Percentiles rank a stretch among this genome's conserved stretches.
These are phyloP conservation scores for Xylota sylvarum DNA, from an alignment of 2,888 invertebrate genomes.

Conservation along the genomic window DNA sequence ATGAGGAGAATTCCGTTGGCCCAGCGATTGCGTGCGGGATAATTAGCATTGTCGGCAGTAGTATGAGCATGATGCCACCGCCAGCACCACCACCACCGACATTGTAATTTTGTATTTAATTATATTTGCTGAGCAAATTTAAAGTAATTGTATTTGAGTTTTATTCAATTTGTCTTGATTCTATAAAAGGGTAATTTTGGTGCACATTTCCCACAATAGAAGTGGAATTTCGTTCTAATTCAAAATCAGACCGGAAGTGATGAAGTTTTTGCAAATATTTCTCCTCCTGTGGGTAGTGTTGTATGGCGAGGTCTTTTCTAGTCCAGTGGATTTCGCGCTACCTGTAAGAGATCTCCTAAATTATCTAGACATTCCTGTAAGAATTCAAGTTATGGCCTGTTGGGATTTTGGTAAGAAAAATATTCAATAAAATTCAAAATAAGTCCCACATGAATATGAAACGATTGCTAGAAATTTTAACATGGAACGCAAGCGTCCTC, in stretches of 20 bases:
- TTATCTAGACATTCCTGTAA: conserved; percentile 60
- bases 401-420: conserved; percentile 76
- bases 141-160: conserved; percentile 20
- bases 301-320: not conserved
- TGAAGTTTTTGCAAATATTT: not conserved
- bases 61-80: conserved; percentile 76
- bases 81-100: conserved; percentile 59
- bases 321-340: conserved; percentile 50
- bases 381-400: conserved; percentile 76
- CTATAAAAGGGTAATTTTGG: conserved; percentile 47
- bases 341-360: conserved; percentile 67
- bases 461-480: no score
- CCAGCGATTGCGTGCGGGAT: conserved; percentile 83
- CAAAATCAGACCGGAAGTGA: conserved; percentile 24
- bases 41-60: conserved; percentile 82
- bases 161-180: conserved; percentile 44
- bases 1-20: conserved; percentile 84
- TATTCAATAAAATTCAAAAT: not conserved
- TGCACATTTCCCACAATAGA: not conserved
- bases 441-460: no score
- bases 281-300: not conserved
- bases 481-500: no score
- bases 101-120: conserved; percentile 58
- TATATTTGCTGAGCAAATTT: conserved; percentile 70
- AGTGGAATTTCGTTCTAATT: not conserved